Evolutionary conservation across 2,888 invertebrate genomes (phyloP), one percentile per base, ranked within the genome.

Genomic region (Drosophila quinaria): DNA sequence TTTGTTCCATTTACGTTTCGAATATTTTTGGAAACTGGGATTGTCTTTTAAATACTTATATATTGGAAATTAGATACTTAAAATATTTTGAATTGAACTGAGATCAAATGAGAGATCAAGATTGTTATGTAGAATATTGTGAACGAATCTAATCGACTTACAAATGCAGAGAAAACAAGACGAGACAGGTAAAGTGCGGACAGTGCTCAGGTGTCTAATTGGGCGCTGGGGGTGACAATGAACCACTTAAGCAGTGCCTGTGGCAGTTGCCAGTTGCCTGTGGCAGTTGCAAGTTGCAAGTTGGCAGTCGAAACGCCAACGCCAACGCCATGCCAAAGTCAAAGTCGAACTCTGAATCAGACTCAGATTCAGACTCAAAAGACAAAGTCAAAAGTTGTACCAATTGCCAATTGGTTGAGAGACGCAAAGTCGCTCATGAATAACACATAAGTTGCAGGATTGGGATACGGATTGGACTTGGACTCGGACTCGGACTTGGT

Each of bases 151-250:
- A 67, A 62, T 64, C 78, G 64, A 78, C 63, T 84, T 68, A 70
- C 81, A 87, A 84, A 67, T 73, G 50, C 58, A 44, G 17, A 8
- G 47, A 11, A 41, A 29, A 51, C 50, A 51, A 64, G 74, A 51
- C 50, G 47, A 64, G 74, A 59, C n/a, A 33, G 31, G 52, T 31
- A 15, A 22, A 13, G 35, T 15, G 31, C 17, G 9, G 13, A 2
- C 17, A 41, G 29, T 33, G 64, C 75, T 80, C 87, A 87, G 87
- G 84, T 87, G 89, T 85, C 84, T 89, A 85, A 85, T 85, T 85
- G 84, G 84, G 84, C 87, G 87, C 84, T 87, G 84, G 89, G 89
- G 84, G 84, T 89, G 84, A 85, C 84, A 85, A 85, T 85, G 84
- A 89, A 68, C 75, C 89, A 89, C 84, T 84, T 87, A 89, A 67